These are phyloP conservation scores for Aptenodytes forsteri DNA, from an alignment of 2,113 vertebrate species.

Conservation along the genomic window DNA sequence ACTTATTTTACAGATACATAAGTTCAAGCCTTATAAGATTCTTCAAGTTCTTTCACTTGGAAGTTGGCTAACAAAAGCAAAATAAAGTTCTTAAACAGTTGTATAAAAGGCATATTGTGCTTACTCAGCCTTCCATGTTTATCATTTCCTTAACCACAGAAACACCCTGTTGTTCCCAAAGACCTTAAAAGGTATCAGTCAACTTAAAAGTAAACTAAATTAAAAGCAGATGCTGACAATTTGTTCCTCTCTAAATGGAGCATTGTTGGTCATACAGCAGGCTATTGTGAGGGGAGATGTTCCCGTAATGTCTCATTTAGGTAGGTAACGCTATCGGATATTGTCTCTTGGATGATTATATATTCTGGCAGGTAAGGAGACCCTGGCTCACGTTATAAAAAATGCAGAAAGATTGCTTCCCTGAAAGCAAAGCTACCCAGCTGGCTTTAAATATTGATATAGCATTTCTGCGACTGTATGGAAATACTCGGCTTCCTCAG, in stretches of 20 bases:
- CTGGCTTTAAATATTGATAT: slow-evolving; percentile 38
- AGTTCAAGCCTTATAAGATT: rapidly evolving
- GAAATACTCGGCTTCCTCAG: neutral
- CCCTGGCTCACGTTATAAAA: slow-evolving; percentile 37
- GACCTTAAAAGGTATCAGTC: neutral
- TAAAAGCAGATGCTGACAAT: neutral
- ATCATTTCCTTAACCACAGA: neutral
- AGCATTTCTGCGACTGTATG: neutral
- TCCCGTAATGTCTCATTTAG: neutral
- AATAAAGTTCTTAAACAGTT: neutral
- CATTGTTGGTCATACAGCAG: neutral
- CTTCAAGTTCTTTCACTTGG: neutral
- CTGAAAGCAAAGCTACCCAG: neutral
- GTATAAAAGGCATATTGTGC: rapidly evolving
- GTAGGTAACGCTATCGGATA: neutral
- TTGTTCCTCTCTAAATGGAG: neutral
- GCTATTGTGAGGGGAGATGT: neutral
- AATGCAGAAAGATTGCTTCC: slow-evolving; percentile 60
- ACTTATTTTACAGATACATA: rapidly evolving
- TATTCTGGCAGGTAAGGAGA: slow-evolving; percentile 1
- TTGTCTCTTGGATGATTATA: neutral
- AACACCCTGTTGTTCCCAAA: neutral
- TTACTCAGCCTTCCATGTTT: neutral
- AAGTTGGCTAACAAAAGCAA: neutral
- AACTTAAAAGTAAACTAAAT: neutral